These are phyloP conservation scores for Palaemon carinicauda DNA, from an alignment of 1,140 invertebrate species.

Conservation along the genomic window DNA sequence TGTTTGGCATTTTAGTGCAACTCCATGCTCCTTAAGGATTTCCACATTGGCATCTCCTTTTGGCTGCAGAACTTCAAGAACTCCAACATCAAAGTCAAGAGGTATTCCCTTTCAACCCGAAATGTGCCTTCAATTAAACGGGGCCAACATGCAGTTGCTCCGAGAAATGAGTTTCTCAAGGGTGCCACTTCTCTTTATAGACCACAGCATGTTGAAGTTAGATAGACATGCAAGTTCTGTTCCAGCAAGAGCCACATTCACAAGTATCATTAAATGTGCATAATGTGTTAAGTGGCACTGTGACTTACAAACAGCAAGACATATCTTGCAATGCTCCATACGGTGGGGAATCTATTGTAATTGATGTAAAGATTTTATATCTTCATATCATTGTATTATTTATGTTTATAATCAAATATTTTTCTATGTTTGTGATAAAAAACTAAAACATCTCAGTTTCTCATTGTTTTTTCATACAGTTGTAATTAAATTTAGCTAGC, in stretches of 20 bases:
- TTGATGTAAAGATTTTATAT: neutral
- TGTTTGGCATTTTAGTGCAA: neutral
- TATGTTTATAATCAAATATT: no score
- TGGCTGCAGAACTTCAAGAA: neutral
- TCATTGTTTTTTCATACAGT: neutral
- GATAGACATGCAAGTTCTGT: conserved; percentile 2
- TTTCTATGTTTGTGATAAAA: no score
- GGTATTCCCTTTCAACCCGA: neutral
- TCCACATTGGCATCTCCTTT: neutral
- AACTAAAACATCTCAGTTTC: no score
- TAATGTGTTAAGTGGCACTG: neutral
- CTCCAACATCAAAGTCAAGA: neutral
- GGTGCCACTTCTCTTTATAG: neutral
- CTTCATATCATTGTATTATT: no score
- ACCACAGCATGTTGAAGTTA: neutral
- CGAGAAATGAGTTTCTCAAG: neutral
- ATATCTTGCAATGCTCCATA: neutral
- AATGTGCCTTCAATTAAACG: neutral
- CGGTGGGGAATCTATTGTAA: no score
- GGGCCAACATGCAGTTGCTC: neutral
- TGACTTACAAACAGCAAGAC: neutral
- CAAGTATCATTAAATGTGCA: neutral
- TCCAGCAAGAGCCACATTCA: neutral
- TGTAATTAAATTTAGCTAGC: neutral
- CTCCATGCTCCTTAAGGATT: neutral